phyloP scores from a whole-genome alignment of 1,140 invertebrate species.

The Calliphora vicina region DNA sequence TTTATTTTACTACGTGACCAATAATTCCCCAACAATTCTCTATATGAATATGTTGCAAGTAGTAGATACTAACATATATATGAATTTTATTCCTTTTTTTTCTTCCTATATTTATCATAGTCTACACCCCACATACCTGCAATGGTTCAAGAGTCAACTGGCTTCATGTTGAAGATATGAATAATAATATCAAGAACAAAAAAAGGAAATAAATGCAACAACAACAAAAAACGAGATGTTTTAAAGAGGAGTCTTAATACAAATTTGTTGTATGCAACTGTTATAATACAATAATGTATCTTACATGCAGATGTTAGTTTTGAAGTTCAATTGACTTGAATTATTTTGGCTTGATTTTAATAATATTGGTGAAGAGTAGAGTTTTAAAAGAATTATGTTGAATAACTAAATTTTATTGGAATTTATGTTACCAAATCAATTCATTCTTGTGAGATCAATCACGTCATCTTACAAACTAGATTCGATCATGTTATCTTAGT shows the following conservation, averaged over 20 bases:
- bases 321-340: neutral
- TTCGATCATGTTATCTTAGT: no score
- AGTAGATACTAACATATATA: neutral
- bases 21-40: conserved; percentile 33
- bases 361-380: neutral
- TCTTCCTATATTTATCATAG: neutral
- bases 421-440: no score
- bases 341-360: neutral
- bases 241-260: neutral
- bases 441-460: no score
- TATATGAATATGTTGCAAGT: conserved; percentile 15
- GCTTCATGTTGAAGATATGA: neutral
- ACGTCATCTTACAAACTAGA: no score
- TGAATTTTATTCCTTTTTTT: neutral
- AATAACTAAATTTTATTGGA: no score
- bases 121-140: neutral
- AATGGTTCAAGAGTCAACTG: conserved; percentile 25
- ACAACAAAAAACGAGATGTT: neutral
- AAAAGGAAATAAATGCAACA: neutral
- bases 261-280: conserved; percentile 21
- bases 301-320: conserved; percentile 14
- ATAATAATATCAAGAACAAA: neutral
- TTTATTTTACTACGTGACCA: conserved; percentile 41
- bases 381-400: no score
- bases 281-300: neutral